phyloP scores from a whole-genome alignment of 2,888 invertebrate species.

The Choristoneura rosaceana region DNA sequence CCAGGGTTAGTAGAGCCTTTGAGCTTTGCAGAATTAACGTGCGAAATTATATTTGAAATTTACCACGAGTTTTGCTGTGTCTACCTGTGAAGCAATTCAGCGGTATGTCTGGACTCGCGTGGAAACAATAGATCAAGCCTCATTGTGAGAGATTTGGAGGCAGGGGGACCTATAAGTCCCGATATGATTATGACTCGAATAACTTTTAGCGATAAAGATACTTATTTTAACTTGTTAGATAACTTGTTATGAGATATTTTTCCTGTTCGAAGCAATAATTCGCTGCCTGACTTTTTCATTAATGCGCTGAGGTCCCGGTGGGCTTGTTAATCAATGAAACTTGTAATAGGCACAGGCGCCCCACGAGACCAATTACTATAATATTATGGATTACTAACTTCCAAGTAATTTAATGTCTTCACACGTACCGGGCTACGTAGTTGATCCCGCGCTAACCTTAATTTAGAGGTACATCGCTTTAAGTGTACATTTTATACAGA shows the following conservation, averaged over 20 bases:
- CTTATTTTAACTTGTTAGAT: slow-evolving; percentile 6
- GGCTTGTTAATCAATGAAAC: slow-evolving; percentile 32
- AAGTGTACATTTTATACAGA: no score
- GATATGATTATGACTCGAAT: no score
- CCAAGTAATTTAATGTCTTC: background rate
- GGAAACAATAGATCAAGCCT: no score
- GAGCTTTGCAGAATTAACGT: no score
- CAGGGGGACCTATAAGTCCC: no score
- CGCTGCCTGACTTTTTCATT: slow-evolving; percentile 26
- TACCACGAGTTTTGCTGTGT: no score
- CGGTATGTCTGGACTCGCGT: no score
- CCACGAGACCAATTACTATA: slow-evolving; percentile 8
- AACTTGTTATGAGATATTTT: slow-evolving; percentile 10
- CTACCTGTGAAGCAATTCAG: no score
- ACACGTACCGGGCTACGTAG: background rate
- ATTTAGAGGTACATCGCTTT: background rate
- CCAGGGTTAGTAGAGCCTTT: no score
- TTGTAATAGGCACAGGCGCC: slow-evolving; percentile 19
- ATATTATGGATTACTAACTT: slow-evolving; percentile 8
- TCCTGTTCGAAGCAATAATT: slow-evolving; percentile 3
- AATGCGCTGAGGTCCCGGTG: slow-evolving; percentile 12
- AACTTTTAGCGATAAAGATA: slow-evolving; percentile 16
- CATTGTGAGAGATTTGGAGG: no score
- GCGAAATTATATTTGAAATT: no score
- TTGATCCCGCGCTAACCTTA: background rate